These are phyloP conservation scores for Campoplex nolae DNA, from an alignment of 2,888 invertebrate genomes.

Conservation along the genomic window DNA sequence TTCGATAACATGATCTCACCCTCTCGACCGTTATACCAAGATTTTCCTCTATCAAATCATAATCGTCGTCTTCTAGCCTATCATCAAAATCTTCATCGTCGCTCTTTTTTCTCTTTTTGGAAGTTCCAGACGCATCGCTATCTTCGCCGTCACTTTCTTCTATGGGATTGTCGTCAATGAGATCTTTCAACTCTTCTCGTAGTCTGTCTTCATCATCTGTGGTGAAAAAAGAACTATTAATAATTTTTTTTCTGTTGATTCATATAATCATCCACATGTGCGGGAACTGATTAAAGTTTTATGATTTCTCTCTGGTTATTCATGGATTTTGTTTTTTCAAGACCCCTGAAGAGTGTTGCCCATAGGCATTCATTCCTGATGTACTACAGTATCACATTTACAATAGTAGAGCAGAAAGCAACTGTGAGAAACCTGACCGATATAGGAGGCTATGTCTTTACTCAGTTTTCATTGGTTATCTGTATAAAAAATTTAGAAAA, in stretches of 20 bases:
- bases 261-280: no score
- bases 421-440: no score
- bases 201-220: slow-evolving; percentile 93
- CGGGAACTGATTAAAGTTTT: not conserved
- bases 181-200: slow-evolving; percentile 95
- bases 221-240: not conserved
- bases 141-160: slow-evolving; percentile 92
- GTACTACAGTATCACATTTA: no score
- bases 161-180: slow-evolving; percentile 94
- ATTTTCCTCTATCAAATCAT: slow-evolving; percentile 98
- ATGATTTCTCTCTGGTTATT: not conserved
- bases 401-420: no score
- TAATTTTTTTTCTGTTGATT: not conserved
- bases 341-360: not conserved
- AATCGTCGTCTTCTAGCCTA: slow-evolving; percentile 97
- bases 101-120: slow-evolving; percentile 91
- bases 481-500: no score
- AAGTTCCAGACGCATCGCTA: slow-evolving; percentile 87
- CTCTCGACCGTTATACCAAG: slow-evolving; percentile 96
- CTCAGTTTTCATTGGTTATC: no score
- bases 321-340: not conserved
- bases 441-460: no score
- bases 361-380: not conserved
- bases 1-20: slow-evolving; percentile 85
- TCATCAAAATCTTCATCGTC: slow-evolving; percentile 94